Base-by-base conservation (phyloP, 2,113 vertebrate genomes). In the Melanostigma gelatinosum region DNA sequence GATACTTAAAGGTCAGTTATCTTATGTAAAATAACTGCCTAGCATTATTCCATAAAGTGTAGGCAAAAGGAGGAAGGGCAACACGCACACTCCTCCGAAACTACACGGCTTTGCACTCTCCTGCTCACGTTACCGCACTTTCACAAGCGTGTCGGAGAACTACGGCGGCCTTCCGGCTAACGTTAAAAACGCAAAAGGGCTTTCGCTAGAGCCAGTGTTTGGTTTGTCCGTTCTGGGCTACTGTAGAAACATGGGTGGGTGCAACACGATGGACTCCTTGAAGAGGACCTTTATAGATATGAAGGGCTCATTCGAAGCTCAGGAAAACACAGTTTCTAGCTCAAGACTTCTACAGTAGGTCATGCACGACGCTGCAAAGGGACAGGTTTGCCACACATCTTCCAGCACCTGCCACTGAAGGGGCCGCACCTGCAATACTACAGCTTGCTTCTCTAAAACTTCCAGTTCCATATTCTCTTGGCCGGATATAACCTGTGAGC, bases 381-480 rank as follows among this genome's bases (percentile, higher is more conserved):
- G 3, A 61, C 71, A 64, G 24, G 55, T 68, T 77, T 32, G 6
- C 20, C 38, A 54, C 60, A 57, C 36, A 13, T 54, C 57, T 58
- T 8, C 58, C 52, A 67, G 15, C 57, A 69, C 44, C 61, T 66
- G 66, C 32, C n/a, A 62, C 22, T 46, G 57, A 82, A 75, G 38
- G 48, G 57, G 57, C 75, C 82, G 65, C 65, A 83, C 71, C 67
- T 75, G 81, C 84, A 72, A 24, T 70, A 75, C 76, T 76, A 84
- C 82, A 82, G 72, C 69, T 65, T 50, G 75, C 88, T 85, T 91
- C 80, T 90, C 79, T 78, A 73, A 78, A 80, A 77, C 75, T 57
- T 20, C 64, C 80, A 69, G 75, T 71, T 87, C 67, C 20, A 84
- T 65, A 88, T 87, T 92, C 82, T 88, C 63, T 86, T 81, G 79